A percentile compares a stretch with the other conserved stretches of the same genome.
Conservation (phyloP, 2,888 invertebrate genomes). For the Pimpla rufipes region DNA sequence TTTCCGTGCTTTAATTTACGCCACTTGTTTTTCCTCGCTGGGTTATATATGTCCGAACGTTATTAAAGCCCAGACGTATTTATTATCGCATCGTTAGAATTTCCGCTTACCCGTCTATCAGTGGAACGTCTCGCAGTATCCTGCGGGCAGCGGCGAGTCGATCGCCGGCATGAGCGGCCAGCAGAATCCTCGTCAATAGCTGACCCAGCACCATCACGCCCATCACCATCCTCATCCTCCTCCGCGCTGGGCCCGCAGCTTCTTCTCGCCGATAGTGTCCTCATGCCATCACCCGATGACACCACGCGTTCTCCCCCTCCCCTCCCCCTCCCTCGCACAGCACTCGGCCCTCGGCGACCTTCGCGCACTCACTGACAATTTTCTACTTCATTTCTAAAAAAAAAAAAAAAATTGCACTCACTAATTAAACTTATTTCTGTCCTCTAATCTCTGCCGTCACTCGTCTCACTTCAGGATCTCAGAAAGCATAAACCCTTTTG, state of each 20-base stretch:
- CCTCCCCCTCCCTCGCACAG: constrained; percentile 70
- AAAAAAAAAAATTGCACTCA: constrained; percentile 13
- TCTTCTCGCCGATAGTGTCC: constrained; percentile 81
- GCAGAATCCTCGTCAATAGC: constrained; percentile 83
- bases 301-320: constrained; percentile 67
- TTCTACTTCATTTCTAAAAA: constrained; percentile 19
- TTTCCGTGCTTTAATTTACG: neutral
- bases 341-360: constrained; percentile 46
- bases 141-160: constrained; percentile 83
- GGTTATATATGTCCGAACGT: too few relatives aligned
- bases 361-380: constrained; percentile 18
- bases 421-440: neutral
- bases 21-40: neutral
- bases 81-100: neutral
- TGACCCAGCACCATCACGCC: constrained; percentile 84
- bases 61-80: neutral
- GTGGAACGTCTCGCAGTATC: constrained; percentile 82
- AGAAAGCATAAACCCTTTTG: neutral
- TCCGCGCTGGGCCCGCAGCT: constrained; percentile 83
- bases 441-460: neutral
- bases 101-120: constrained; percentile 82
- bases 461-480: neutral
- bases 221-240: constrained; percentile 85
- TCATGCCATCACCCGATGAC: constrained; percentile 82
- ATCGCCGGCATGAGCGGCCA: constrained; percentile 83